Percentiles rank a stretch among this genome's conserved stretches.
These are phyloP conservation scores for Drosophila prosaltans DNA, from an alignment of 1,140 invertebrate genomes.

Conservation along the genomic window DNA sequence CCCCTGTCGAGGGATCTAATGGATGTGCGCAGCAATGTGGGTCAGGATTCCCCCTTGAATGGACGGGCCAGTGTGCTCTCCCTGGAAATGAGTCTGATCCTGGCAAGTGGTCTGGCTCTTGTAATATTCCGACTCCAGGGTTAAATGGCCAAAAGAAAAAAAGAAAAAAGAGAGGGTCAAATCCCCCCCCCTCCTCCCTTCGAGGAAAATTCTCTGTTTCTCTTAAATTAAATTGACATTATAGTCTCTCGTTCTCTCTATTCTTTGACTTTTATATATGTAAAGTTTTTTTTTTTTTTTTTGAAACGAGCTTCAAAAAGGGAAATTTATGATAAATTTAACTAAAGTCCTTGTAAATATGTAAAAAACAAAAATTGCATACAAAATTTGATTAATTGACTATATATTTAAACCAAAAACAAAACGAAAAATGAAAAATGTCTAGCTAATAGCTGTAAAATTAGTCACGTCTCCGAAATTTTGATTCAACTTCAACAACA, in stretches of 20 bases:
- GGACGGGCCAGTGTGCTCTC: slow-evolving; percentile 5
- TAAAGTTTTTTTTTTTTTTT: slow-evolving; percentile 26
- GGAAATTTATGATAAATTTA: slow-evolving; percentile 8
- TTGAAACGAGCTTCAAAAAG: slow-evolving; percentile 71
- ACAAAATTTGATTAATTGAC: slow-evolving; percentile 54
- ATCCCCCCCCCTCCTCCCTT: background rate
- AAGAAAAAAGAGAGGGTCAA: too few species aligned
- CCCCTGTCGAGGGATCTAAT: slow-evolving; percentile 84
- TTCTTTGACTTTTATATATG: background rate
- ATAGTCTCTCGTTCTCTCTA: slow-evolving; percentile 10
- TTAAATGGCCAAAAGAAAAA: slow-evolving; percentile 30
- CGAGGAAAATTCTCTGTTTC: background rate
- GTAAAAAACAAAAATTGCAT: slow-evolving; percentile 20
- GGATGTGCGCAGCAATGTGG: slow-evolving; percentile 77
- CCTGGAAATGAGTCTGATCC: background rate
- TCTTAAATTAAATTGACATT: slow-evolving; percentile 1
- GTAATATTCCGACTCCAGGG: slow-evolving; percentile 38
- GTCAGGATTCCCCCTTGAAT: slow-evolving; percentile 59
- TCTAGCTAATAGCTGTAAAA: slow-evolving; percentile 72
- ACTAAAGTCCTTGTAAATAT: slow-evolving; percentile 26
- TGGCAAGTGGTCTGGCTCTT: slow-evolving; percentile 1
- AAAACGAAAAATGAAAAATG: slow-evolving; percentile 41
- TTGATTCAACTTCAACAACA: slow-evolving; percentile 38
- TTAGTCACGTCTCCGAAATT: slow-evolving; percentile 60
- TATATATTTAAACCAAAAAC: slow-evolving; percentile 40